These are phyloP conservation scores for Hippolais icterina DNA, from an alignment of 2,113 vertebrate genomes.

Conservation along the genomic window DNA sequence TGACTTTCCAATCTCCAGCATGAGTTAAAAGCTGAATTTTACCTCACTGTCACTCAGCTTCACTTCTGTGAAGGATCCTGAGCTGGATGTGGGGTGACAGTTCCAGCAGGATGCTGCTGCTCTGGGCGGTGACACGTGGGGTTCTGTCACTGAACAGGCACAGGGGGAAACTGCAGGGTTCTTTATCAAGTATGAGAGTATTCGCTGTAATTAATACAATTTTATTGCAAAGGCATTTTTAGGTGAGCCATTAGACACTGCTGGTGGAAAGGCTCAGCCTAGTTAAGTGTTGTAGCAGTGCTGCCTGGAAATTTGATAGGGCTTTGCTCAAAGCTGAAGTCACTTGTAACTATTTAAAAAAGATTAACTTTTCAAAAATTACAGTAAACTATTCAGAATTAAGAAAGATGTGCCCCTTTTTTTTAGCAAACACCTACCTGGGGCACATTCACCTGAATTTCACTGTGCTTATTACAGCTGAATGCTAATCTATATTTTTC, in stretches of 20 bases:
- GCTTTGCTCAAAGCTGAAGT: neutral
- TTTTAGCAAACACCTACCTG: neutral
- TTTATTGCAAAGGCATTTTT: neutral
- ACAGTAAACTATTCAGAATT: neutral
- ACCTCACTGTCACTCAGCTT: slow-evolving; percentile 57
- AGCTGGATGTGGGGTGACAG: slow-evolving; percentile 61
- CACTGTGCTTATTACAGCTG: neutral
- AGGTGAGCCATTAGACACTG: neutral
- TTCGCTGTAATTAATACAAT: slow-evolving; percentile 22
- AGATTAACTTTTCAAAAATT: neutral
- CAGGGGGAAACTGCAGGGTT: slow-evolving; percentile 41
- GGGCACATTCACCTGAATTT: neutral
- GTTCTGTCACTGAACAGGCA: slow-evolving; percentile 49
- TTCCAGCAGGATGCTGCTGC: slow-evolving; percentile 42
- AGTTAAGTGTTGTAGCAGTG: neutral
- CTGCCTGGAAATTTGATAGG: neutral
- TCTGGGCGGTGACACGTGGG: neutral
- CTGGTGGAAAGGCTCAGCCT: neutral
- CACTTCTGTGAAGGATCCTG: slow-evolving; percentile 58
- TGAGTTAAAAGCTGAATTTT: slow-evolving; percentile 71
- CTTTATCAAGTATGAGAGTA: slow-evolving; percentile 43
- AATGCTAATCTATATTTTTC: neutral
- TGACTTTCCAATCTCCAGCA: slow-evolving; percentile 33
- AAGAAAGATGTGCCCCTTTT: neutral
- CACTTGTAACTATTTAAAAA: neutral